phyloP scores from a whole-genome alignment of 1,140 invertebrate species.

The Archegozetes longisetosus region DNA sequence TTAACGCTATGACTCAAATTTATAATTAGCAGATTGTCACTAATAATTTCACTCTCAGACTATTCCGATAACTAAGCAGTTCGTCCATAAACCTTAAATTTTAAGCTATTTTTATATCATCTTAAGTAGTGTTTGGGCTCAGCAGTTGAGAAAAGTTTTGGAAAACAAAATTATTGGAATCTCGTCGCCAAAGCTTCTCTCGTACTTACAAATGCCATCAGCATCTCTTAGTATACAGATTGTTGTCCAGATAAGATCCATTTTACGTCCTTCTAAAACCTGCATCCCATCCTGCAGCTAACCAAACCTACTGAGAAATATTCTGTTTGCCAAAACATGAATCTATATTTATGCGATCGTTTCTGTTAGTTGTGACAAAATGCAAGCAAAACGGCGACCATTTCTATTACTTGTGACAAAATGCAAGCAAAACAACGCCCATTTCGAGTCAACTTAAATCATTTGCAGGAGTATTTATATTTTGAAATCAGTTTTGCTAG shows the following conservation, averaged over 20 bases:
- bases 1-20: no score
- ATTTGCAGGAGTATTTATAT: background rate
- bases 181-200: background rate
- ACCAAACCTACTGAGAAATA: background rate
- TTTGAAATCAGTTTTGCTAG: background rate
- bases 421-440: background rate
- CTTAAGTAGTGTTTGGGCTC: background rate
- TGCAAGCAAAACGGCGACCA: background rate
- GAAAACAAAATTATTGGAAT: background rate
- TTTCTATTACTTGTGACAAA: no score
- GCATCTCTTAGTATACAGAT: background rate
- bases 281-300: no score
- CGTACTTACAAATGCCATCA: background rate
- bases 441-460: background rate
- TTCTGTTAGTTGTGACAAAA: background rate
- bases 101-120: background rate
- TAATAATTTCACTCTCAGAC: no score
- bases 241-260: background rate
- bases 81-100: no score
- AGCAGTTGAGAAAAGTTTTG: background rate
- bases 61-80: no score
- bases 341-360: background rate
- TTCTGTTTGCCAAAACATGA: background rate
- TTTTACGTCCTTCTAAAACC: background rate
- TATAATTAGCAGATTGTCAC: no score